These are phyloP conservation scores for Selene dorsalis DNA, from an alignment of 2,797 vertebrate species.

Conservation along the genomic window DNA sequence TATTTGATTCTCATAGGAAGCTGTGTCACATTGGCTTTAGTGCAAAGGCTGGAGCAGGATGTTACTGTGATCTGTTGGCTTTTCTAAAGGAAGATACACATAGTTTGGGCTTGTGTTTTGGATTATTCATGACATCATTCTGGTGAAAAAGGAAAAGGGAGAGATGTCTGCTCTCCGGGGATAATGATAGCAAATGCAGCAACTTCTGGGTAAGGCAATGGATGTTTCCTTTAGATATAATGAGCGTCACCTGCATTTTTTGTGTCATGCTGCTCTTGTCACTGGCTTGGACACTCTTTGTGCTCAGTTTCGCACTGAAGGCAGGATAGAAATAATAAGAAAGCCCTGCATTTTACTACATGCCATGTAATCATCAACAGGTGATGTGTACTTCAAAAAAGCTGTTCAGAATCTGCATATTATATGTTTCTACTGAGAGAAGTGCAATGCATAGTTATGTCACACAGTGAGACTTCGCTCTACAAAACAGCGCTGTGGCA, in stretches of 20 bases:
- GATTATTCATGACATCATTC: slow-evolving; percentile 22
- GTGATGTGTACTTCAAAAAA: background rate
- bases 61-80: slow-evolving; percentile 18
- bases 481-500: background rate
- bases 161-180: background rate
- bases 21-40: background rate
- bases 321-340: background rate
- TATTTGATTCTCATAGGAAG: slow-evolving; percentile 1
- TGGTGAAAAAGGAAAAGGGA: background rate
- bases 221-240: background rate
- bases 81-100: slow-evolving; percentile 14
- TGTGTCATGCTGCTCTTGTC: background rate
- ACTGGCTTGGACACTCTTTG: background rate
- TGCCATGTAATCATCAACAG: background rate
- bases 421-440: background rate
- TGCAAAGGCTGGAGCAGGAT: background rate
- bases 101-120: background rate
- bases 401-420: background rate
- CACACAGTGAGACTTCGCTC: background rate
- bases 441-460: background rate
- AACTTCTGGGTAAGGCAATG: background rate
- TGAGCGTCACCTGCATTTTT: background rate
- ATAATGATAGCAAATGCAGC: slow-evolving; percentile 9
- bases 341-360: background rate
- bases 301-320: background rate